Conservation (phyloP, 2,888 invertebrate genomes). For the Nezara viridula region DNA sequence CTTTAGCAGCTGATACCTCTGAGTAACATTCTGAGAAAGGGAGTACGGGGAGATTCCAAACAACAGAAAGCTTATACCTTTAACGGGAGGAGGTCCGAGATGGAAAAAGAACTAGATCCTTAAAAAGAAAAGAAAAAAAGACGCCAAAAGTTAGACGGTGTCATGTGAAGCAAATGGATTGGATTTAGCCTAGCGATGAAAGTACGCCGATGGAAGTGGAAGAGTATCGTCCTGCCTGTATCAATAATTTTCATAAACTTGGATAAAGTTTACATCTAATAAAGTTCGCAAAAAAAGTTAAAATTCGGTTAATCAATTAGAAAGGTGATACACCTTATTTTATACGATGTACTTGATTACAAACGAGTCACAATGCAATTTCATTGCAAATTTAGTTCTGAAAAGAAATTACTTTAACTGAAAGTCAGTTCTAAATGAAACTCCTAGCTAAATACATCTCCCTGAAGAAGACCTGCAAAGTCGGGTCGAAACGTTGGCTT, state of each 20-base stretch:
- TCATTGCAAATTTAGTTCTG: too few relatives aligned
- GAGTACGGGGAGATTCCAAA: background rate
- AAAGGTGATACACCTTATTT: too few relatives aligned
- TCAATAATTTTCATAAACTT: background rate
- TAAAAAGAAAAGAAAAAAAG: background rate
- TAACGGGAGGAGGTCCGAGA: background rate
- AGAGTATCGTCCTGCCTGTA: background rate
- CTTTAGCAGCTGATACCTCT: background rate
- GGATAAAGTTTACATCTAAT: background rate
- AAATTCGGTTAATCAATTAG: too few relatives aligned
- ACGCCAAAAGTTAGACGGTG: background rate
- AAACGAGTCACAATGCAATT: too few relatives aligned
- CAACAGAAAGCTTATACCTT: conserved; percentile 31
- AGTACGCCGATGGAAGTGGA: background rate
- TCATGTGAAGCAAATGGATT: conserved; percentile 20
- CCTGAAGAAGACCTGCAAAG: too few relatives aligned
- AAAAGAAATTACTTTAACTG: too few relatives aligned
- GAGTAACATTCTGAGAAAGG: background rate
- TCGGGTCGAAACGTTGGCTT: too few relatives aligned
- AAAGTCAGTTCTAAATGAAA: too few relatives aligned
- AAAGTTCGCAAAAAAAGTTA: too few relatives aligned
- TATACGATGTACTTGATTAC: too few relatives aligned
- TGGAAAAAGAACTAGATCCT: background rate
- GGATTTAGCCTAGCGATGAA: background rate
- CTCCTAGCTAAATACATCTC: too few relatives aligned